Evolutionary conservation across 2,888 invertebrate species (phyloP).

Genomic region (Clistopyga incitator): DNA sequence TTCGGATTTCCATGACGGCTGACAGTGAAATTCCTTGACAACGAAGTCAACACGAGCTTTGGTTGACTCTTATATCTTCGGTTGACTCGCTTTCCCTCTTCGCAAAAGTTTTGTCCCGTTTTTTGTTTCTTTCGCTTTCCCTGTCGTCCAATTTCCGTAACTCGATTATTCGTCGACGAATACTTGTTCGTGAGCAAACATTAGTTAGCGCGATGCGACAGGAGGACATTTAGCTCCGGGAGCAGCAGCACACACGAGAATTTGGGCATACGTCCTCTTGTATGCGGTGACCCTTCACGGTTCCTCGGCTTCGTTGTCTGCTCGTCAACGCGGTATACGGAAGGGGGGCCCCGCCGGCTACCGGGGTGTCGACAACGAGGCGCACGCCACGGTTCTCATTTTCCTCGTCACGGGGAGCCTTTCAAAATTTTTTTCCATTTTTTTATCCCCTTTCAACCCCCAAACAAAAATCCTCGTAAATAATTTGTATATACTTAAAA

Average conservation of each 20-base stretch:
- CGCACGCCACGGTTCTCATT: conserved; percentile 79
- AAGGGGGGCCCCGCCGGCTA: conserved; percentile 70
- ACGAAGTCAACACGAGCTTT: not conserved
- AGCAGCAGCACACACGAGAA: conserved; percentile 39
- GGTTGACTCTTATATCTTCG: conserved; percentile 55
- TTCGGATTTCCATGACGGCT: not conserved
- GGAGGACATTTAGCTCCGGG: conserved; percentile 28
- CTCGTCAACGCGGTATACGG: conserved; percentile 77
- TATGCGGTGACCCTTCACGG: conserved; percentile 81
- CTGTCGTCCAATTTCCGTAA: conserved; percentile 70
- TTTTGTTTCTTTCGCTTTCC: conserved; percentile 66
- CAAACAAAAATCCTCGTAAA: not conserved
- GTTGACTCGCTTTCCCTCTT: conserved; percentile 19
- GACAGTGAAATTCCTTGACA: not conserved
- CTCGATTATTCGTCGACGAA: conserved; percentile 81
- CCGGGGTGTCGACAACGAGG: conserved; percentile 76
- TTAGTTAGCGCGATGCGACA: conserved; percentile 81
- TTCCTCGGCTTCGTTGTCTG: conserved; percentile 82
- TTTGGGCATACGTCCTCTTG: conserved; percentile 56
- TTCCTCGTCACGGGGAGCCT: conserved; percentile 67
- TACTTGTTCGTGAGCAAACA: conserved; percentile 82
- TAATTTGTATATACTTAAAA: not conserved
- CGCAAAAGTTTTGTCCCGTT: conserved; percentile 4
- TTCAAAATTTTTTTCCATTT: not conserved
- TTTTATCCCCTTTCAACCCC: not conserved